phyloP scores from a whole-genome alignment of 2,888 invertebrate species.

The Bellardia pandia region DNA sequence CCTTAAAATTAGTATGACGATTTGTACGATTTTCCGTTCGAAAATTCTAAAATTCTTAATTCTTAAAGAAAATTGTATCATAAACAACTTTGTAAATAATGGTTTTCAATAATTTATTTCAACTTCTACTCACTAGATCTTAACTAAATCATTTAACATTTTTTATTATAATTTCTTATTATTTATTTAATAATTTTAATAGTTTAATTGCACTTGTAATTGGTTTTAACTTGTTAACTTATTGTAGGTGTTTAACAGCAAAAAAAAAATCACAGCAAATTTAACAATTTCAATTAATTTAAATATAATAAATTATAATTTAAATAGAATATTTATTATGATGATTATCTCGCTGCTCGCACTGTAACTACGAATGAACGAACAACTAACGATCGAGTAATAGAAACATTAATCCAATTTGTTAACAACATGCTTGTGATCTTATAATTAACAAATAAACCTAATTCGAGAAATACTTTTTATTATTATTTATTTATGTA shows the following conservation, averaged over 20 bases:
- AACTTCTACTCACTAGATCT: neutral
- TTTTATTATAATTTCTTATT: conserved; percentile 19
- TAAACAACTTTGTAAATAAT: neutral
- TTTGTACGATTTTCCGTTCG: no score
- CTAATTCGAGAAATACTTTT: conserved; percentile 12
- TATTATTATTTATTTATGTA: neutral
- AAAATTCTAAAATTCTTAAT: no score
- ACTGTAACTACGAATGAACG: neutral
- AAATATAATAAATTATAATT: conserved; percentile 60
- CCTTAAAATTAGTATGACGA: no score
- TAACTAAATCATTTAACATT: conserved; percentile 33
- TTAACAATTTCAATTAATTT: conserved; percentile 47
- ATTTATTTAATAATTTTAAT: conserved; percentile 41
- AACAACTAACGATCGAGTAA: conserved; percentile 12
- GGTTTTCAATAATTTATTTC: neutral
- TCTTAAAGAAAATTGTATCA: neutral
- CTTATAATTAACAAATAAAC: conserved; percentile 38
- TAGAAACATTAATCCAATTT: conserved; percentile 58
- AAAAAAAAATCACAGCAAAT: neutral
- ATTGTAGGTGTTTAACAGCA: conserved; percentile 40
- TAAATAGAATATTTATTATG: conserved; percentile 49
- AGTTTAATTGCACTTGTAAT: conserved; percentile 54
- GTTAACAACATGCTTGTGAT: conserved; percentile 64
- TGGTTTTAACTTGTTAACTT: conserved; percentile 31
- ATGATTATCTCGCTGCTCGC: conserved; percentile 47